A percentile compares a stretch with the other conserved stretches of the same genome.
These are phyloP conservation scores for Atrichornis clamosus DNA, from an alignment of 2,113 vertebrate species.

Conservation along the genomic window DNA sequence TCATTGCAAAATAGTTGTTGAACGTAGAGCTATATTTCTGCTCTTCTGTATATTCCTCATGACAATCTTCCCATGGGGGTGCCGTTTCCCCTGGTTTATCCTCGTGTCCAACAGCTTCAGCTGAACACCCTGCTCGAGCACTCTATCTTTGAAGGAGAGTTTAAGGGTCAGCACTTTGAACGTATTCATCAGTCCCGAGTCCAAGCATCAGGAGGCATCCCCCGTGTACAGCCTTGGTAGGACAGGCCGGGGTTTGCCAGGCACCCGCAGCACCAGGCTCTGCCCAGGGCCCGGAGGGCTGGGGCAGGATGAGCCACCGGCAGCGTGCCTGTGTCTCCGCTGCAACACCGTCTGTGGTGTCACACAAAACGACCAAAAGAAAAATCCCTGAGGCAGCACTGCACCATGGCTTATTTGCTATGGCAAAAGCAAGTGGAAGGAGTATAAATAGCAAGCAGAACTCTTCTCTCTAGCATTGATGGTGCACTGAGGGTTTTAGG, in stretches of 20 bases:
- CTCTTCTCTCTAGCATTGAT: neutral
- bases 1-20: neutral
- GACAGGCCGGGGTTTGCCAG: neutral
- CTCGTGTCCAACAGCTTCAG: neutral
- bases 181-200: neutral
- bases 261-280: neutral
- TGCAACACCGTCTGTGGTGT: neutral
- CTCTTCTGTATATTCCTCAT: neutral
- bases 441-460: neutral
- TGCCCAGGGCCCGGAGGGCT: fast-evolving
- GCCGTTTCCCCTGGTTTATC: fast-evolving
- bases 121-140: neutral
- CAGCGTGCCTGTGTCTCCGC: fast-evolving
- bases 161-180: neutral
- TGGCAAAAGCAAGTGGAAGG: neutral
- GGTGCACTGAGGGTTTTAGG: neutral
- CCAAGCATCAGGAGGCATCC: neutral
- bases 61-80: fast-evolving
- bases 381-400: neutral
- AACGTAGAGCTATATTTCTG: neutral
- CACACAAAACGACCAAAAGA: neutral
- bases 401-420: neutral
- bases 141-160: neutral
- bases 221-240: neutral
- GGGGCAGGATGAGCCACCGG: neutral